Evolutionary conservation across 2,888 invertebrate species (phyloP), one percentile per base, ranked within the genome.

Genomic region (Urechis unicinctus): DNA sequence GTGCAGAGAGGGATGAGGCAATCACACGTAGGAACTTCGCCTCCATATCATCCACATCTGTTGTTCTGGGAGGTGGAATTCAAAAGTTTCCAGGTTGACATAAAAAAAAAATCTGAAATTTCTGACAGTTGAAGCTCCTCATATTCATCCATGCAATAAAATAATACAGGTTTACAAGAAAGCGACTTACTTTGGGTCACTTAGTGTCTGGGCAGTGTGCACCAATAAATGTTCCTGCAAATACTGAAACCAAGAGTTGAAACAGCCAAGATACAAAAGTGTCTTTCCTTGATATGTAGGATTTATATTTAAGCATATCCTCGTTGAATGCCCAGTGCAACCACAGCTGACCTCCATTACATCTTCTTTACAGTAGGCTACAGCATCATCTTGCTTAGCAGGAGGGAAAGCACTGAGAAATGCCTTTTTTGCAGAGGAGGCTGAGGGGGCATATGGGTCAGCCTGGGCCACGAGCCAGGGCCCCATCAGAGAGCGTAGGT

Each of bases 391-490:
- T 50, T 88, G 80, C 79, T 92, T 93, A 49, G 82, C 83, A 5
- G 84, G 81, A 0, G 91, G 86, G 77, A 95, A 95, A 0, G 90
- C 88, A 57, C 82, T 83, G 25, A 69, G 60, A 62, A 91, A 88
- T 3, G 88, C 84, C 62, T 81, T 78, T 36, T 77, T 79, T 1
- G 91, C 90, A 57, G 85, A 84, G 63, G 84, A 83, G 4, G 89
- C 86, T 22, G 90, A 91, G 9, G 91, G 91, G 42, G 88, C 86
- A 79, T 91, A 89, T 13, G 86, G 86, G 76, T 95, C 94, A 80
- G 87, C 86, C 72, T 87, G 88, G 52, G 89, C 87, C 46, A 86
- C 83, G 69, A 93, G 85, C 94, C 94, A 94, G 2, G 86, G 83
- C 1, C 91, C 90, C 72, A 80, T 84, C 58, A 94, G 73, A 71